These are phyloP conservation scores for Hippasteria phrygiana DNA, from an alignment of 53 echinoderm and acorn worm genomes.

Conservation along the genomic window DNA sequence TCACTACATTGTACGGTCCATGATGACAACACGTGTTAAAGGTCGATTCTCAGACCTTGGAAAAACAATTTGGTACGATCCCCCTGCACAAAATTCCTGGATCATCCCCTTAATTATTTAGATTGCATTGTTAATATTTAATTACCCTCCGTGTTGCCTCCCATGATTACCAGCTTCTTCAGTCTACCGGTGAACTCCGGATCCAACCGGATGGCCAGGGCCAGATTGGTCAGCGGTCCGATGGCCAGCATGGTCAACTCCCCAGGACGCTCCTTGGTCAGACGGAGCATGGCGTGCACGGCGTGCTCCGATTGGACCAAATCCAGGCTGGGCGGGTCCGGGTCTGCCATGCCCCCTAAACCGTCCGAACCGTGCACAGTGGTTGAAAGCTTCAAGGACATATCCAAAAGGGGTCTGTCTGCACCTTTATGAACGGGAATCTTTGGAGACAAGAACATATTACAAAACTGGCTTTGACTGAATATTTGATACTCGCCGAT, in stretches of 20 bases:
- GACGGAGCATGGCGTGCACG: constrained; percentile 66
- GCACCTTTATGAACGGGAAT: constrained; percentile 69
- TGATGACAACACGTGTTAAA: too few relatives aligned
- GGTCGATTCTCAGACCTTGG: too few relatives aligned
- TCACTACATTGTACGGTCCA: too few relatives aligned
- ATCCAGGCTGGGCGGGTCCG: constrained; percentile 55
- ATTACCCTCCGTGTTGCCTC: constrained; percentile 86
- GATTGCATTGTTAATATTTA: too few relatives aligned
- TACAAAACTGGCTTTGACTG: too few relatives aligned
- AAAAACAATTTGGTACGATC: too few relatives aligned
- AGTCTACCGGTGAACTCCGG: constrained; percentile 78
- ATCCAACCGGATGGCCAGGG: constrained; percentile 81
- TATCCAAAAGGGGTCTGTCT: constrained; percentile 24
- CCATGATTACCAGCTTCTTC: constrained; percentile 83
- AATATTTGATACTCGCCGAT: too few relatives aligned
- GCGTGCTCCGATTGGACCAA: constrained; percentile 74
- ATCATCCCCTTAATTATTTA: too few relatives aligned
- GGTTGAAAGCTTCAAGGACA: background rate
- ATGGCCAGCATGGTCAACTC: constrained; percentile 77
- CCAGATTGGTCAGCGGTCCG: constrained; percentile 92
- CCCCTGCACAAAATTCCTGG: too few relatives aligned
- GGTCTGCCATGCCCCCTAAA: constrained; percentile 44
- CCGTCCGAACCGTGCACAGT: constrained; percentile 71
- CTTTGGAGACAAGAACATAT: too few relatives aligned
- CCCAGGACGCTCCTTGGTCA: constrained; percentile 75